Percentiles rank a stretch among this genome's conserved stretches.
These are phyloP conservation scores for Glyphotaelius pellucidus DNA, from an alignment of 2,888 invertebrate genomes.

Conservation along the genomic window DNA sequence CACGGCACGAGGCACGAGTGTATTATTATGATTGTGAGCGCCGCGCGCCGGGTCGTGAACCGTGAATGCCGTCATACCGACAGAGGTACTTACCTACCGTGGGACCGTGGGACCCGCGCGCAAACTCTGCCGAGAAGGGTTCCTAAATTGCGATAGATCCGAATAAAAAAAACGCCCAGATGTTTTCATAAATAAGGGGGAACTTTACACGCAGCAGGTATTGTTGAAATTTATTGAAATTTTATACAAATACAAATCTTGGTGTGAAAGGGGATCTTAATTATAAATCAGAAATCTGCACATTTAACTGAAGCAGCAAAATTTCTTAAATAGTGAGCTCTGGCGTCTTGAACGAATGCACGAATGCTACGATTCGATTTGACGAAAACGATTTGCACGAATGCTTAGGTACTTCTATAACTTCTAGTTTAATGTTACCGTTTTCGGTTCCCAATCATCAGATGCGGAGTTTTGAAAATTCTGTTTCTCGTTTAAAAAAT, in stretches of 20 bases:
- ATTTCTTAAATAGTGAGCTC: not conserved
- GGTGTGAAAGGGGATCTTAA: not conserved
- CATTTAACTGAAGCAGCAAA: not conserved
- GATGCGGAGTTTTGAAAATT: no score
- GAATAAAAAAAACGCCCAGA: not conserved
- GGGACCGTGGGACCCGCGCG: not conserved
- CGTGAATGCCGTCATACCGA: not conserved
- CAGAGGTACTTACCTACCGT: not conserved
- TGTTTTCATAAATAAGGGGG: not conserved
- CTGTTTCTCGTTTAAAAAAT: not conserved
- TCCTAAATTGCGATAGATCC: not conserved
- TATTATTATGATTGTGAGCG: not conserved
- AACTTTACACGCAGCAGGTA: not conserved
- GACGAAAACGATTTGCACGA: no score
- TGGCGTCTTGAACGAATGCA: not conserved
- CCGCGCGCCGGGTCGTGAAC: constrained; percentile 2
- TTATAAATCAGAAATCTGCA: not conserved
- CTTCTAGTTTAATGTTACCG: not conserved
- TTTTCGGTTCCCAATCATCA: no score
- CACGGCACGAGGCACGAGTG: constrained; percentile 2
- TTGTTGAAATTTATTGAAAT: not conserved
- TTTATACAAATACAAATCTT: not conserved
- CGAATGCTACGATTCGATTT: no score
- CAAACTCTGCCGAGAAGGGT: not conserved
- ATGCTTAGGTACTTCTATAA: no score